phyloP scores from a whole-genome alignment of 1,140 invertebrate species.

The Vanessa tameamea region DNA sequence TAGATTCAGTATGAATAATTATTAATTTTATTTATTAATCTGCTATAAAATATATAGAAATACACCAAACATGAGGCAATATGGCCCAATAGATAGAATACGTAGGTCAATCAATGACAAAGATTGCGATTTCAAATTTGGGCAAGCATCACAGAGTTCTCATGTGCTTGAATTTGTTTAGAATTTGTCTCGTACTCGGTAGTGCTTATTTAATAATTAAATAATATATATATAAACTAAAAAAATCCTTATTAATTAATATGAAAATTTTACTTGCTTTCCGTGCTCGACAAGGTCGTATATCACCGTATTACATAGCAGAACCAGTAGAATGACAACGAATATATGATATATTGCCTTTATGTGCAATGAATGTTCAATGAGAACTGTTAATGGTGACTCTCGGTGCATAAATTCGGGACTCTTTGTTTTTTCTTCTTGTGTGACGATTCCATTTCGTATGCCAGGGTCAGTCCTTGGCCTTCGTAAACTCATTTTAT shows the following conservation, averaged over 20 bases:
- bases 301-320: constrained; percentile 86
- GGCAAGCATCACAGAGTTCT: too few relatives aligned
- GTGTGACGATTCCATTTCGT: constrained; percentile 44
- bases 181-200: too few relatives aligned
- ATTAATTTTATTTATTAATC: too few relatives aligned
- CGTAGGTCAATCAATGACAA: too few relatives aligned
- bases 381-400: constrained; percentile 89
- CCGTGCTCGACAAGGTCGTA: constrained; percentile 88
- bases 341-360: constrained; percentile 92
- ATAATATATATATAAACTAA: too few relatives aligned
- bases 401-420: constrained; percentile 86
- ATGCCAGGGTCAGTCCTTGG: constrained; percentile 19
- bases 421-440: constrained; percentile 48
- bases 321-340: constrained; percentile 88
- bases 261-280: constrained; percentile 82
- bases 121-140: too few relatives aligned
- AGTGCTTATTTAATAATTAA: too few relatives aligned
- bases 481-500: constrained; percentile 35
- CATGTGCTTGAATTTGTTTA: too few relatives aligned
- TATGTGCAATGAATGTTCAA: constrained; percentile 88
- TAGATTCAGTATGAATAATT: too few relatives aligned
- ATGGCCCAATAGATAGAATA: too few relatives aligned
- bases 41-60: too few relatives aligned
- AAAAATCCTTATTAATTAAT: neutral
- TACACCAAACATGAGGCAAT: too few relatives aligned